Evolutionary conservation across 2,888 invertebrate species (phyloP).

Genomic region (Apotomis capreana): DNA sequence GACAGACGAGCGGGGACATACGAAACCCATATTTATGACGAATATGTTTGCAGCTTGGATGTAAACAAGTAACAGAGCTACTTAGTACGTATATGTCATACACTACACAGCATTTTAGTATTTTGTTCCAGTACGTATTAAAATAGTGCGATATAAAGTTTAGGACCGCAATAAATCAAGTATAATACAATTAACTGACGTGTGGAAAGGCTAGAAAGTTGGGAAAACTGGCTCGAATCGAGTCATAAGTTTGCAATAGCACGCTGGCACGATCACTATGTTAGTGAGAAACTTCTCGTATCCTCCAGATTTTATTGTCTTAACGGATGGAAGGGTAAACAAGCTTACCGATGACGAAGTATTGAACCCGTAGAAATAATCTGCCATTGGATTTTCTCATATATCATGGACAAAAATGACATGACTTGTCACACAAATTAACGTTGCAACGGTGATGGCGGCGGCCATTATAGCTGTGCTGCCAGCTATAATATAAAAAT

Average conservation of each 20-base stretch:
- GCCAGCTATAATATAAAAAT: constrained; percentile 16
- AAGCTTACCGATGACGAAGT: constrained; percentile 89
- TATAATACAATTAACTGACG: not conserved
- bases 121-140: not conserved
- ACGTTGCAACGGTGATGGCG: constrained; percentile 69
- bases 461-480: constrained; percentile 69
- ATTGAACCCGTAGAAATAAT: constrained; percentile 94
- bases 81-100: constrained; percentile 33
- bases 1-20: constrained; percentile 29
- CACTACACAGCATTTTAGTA: constrained; percentile 26
- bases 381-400: constrained; percentile 89
- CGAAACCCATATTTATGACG: constrained; percentile 30
- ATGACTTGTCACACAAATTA: constrained; percentile 86
- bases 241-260: constrained; percentile 52
- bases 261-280: constrained; percentile 65
- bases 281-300: constrained; percentile 50
- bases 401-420: constrained; percentile 85
- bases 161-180: not conserved
- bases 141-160: not conserved
- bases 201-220: constrained; percentile 31
- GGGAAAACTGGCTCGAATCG: constrained; percentile 29
- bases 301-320: constrained; percentile 51
- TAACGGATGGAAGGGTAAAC: constrained; percentile 49
- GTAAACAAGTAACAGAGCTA: constrained; percentile 34
- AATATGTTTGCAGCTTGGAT: constrained; percentile 29